phyloP scores from a whole-genome alignment of 2,797 vertebrate genomes.

The Capromys pilorides region DNA sequence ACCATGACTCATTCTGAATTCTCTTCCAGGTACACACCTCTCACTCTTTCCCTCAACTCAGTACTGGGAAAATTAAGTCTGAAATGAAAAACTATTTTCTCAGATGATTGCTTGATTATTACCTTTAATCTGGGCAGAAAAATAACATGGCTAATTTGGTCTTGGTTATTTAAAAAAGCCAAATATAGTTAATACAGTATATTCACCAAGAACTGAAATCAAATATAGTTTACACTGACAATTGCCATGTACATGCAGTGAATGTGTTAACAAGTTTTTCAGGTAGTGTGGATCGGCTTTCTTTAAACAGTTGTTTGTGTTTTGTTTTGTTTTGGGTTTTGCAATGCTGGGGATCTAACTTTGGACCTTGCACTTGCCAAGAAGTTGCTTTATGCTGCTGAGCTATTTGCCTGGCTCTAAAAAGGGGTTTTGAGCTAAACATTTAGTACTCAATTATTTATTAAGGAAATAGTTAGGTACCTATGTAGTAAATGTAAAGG shows the following conservation, averaged over 20 bases:
- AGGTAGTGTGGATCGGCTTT: background rate
- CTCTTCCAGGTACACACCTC: conserved; percentile 25
- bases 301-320: background rate
- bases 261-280: background rate
- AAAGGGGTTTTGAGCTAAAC: background rate
- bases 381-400: no score
- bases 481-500: background rate
- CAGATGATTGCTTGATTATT: background rate
- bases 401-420: no score
- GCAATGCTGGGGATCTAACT: no score
- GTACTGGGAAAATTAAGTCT: conserved; percentile 20
- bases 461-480: conserved; percentile 46
- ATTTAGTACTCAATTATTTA: conserved; percentile 36
- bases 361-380: no score
- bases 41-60: conserved; percentile 14
- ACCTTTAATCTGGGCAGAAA: conserved; percentile 45
- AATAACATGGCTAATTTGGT: background rate
- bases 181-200: background rate
- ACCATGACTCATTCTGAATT: conserved; percentile 27
- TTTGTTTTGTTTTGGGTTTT: background rate
- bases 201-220: conserved; percentile 9
- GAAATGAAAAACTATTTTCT: conserved; percentile 44
- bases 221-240: background rate
- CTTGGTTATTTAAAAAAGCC: no score
- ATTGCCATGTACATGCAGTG: background rate